A percentile compares a stretch with the other conserved stretches of the same genome.
Evolutionary conservation across 37 sponge, comb jelly and placozoan species (phyloP).

Genomic region (Ianthella basta): DNA sequence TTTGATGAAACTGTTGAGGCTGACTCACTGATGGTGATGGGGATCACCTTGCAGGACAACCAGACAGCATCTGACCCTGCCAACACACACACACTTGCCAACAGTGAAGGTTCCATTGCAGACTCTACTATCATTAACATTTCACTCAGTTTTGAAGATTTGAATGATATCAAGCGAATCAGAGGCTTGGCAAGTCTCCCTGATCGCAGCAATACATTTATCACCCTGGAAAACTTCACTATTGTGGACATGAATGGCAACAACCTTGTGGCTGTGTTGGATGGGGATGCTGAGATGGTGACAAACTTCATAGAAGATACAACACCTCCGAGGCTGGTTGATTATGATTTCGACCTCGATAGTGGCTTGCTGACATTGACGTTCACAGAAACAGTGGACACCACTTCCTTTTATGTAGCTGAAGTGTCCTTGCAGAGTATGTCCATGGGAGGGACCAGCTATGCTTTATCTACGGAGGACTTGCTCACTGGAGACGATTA

Average conservation of each 20-base stretch:
- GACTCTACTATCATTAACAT: conserved; percentile 75
- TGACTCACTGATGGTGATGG: conserved; percentile 59
- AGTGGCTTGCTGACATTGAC: conserved; percentile 59
- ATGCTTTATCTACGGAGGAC: conserved; percentile 46
- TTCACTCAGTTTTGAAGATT: conserved; percentile 72
- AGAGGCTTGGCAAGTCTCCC: conserved; percentile 60
- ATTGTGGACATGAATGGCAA: conserved; percentile 88
- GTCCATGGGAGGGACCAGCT: conserved; percentile 30
- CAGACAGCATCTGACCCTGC: neutral
- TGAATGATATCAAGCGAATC: conserved; percentile 89
- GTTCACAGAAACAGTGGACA: conserved; percentile 89
- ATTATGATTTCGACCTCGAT: conserved; percentile 78
- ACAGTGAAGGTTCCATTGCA: conserved; percentile 44
- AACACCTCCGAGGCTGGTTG: conserved; percentile 68
- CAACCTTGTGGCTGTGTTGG: conserved; percentile 46
- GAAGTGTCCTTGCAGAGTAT: conserved; percentile 74
- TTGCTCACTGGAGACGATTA: conserved; percentile 71
- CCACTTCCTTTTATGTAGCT: conserved; percentile 62
- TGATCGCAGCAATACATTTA: conserved; percentile 62
- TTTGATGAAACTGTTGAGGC: conserved; percentile 90
- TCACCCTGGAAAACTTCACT: conserved; percentile 55
- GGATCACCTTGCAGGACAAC: conserved; percentile 68
- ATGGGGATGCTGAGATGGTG: conserved; percentile 47
- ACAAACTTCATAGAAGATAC: conserved; percentile 73
- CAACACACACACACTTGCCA: conserved; percentile 67